Evolutionary conservation across 2,888 invertebrate species (phyloP).

Genomic region (Taenaris catops): DNA sequence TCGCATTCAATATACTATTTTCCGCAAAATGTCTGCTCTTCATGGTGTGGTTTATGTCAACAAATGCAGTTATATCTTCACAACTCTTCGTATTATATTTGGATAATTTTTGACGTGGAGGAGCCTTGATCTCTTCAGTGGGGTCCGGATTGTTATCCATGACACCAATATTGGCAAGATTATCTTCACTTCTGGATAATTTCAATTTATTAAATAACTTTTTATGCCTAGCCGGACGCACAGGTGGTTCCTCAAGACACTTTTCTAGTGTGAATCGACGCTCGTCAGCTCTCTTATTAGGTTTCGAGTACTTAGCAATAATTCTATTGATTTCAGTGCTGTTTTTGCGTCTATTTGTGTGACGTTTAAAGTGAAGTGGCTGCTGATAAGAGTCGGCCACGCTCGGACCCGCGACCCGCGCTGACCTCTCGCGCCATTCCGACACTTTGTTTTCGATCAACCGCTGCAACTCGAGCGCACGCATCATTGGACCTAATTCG

Average conservation of each 20-base stretch:
- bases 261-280: conserved; percentile 41
- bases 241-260: conserved; percentile 42
- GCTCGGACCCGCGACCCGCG: conserved; percentile 59
- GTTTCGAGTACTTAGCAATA: conserved; percentile 74
- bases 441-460: conserved; percentile 74
- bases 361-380: conserved; percentile 72
- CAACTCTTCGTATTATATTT: conserved; percentile 66
- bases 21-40: conserved; percentile 63
- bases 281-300: conserved; percentile 56
- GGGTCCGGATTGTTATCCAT: conserved; percentile 53
- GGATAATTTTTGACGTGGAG: conserved; percentile 37
- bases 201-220: conserved; percentile 40
- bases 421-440: conserved; percentile 76
- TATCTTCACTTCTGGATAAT: conserved; percentile 65
- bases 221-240: conserved; percentile 51
- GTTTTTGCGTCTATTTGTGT: conserved; percentile 72
- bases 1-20: conserved; percentile 63
- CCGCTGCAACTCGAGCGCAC: conserved; percentile 70
- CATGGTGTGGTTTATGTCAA: conserved; percentile 50
- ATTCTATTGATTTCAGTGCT: conserved; percentile 77
- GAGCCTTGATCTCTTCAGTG: conserved; percentile 33
- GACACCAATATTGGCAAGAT: conserved; percentile 49
- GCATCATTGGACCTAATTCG: conserved; percentile 71
- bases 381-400: conserved; percentile 74
- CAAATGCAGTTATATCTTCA: conserved; percentile 63